Evolutionary conservation across 2,113 vertebrate genomes (phyloP).

Genomic region (Mesocricetus auratus): DNA sequence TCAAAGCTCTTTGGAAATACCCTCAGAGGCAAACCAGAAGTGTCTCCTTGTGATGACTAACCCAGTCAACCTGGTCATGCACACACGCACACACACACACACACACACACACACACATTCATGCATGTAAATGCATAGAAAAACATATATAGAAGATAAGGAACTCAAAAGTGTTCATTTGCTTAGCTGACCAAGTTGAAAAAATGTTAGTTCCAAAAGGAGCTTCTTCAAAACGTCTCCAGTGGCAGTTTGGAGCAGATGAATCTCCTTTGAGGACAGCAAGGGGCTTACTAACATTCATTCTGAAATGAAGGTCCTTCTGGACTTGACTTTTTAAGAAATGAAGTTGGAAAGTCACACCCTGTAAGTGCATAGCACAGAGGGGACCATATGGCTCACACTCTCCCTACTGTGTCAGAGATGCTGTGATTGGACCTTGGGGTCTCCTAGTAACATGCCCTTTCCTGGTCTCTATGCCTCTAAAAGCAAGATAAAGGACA

Average conservation of each 20-base stretch:
- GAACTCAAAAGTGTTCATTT: too few relatives aligned
- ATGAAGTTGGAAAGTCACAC: background rate
- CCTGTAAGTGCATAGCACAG: background rate
- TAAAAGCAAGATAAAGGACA: background rate
- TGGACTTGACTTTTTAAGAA: background rate
- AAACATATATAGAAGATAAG: background rate
- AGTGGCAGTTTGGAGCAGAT: background rate
- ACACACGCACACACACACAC: background rate
- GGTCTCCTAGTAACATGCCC: background rate
- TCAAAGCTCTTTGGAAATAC: background rate
- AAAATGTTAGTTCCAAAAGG: background rate
- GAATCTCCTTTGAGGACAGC: too few relatives aligned
- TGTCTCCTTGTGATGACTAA: background rate
- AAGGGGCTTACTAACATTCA: background rate
- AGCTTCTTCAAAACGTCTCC: background rate
- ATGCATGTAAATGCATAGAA: background rate
- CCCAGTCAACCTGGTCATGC: background rate
- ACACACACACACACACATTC: background rate
- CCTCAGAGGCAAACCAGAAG: background rate
- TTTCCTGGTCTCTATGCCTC: background rate
- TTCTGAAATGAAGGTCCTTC: background rate
- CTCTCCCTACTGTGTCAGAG: background rate
- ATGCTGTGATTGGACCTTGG: background rate
- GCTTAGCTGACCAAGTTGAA: background rate
- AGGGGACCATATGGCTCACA: background rate